phyloP scores from a whole-genome alignment of 2,113 vertebrate genomes.

The Fulmarus glacialis region DNA sequence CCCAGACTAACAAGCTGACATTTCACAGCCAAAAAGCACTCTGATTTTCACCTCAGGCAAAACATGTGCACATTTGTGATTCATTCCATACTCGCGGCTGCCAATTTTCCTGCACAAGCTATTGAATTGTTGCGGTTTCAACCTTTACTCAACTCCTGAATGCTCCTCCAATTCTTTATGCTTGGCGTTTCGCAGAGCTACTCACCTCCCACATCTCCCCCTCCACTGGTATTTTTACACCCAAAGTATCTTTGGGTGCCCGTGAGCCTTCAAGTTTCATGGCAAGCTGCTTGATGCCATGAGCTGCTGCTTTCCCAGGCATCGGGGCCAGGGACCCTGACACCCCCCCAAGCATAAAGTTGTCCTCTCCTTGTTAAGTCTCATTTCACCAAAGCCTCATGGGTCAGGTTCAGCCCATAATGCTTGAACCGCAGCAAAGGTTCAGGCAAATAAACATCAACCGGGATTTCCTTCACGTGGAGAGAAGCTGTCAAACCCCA shows the following conservation, averaged over 20 bases:
- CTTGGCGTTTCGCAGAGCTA: neutral
- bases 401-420: neutral
- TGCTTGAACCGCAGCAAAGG: neutral
- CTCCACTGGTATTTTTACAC: neutral
- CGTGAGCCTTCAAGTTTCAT: neutral
- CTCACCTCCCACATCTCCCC: neutral
- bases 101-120: slow-evolving; percentile 3
- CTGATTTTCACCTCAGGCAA: slow-evolving; percentile 19
- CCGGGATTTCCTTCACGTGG: neutral
- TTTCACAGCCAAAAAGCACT: neutral
- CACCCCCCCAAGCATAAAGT: neutral
- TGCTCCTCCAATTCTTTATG: neutral
- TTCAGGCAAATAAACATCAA: neutral
- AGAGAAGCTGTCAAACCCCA: neutral
- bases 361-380: neutral
- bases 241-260: neutral
- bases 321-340: neutral
- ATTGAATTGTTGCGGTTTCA: neutral
- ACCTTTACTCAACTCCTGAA: neutral
- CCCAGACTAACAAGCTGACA: slow-evolving; percentile 6
- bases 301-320: neutral
- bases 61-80: slow-evolving; percentile 23
- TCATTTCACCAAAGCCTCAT: neutral
- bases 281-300: rapidly evolving
- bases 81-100: neutral